A percentile compares a stretch with the other conserved stretches of the same genome.
phyloP scores from a whole-genome alignment of 2,797 vertebrate species.

The Enteromius argenteus region DNA sequence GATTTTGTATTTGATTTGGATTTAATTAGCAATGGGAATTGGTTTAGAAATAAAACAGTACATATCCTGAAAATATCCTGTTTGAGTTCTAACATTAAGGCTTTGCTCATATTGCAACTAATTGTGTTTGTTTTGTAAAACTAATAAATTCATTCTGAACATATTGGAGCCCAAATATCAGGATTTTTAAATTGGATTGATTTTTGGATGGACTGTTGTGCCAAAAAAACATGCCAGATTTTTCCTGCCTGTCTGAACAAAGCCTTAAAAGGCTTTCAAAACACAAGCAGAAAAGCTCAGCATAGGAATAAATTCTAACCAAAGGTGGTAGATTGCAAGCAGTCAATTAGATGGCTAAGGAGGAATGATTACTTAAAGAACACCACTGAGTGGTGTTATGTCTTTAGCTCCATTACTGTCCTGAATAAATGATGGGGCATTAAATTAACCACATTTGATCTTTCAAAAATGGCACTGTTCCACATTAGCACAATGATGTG shows the following conservation, averaged over 20 bases:
- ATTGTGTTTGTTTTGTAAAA: not conserved
- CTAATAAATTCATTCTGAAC: not conserved
- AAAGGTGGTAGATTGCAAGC: not conserved
- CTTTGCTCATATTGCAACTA: not conserved
- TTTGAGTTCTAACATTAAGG: not conserved
- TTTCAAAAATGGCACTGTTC: slow-evolving; percentile 17
- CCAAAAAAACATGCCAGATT: not conserved
- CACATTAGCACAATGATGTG: slow-evolving; percentile 23
- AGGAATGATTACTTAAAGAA: slow-evolving; percentile 38
- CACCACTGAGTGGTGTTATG: not conserved
- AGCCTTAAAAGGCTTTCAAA: not conserved
- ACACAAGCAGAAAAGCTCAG: not conserved
- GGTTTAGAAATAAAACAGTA: not conserved
- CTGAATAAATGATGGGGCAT: slow-evolving; percentile 42
- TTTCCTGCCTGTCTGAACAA: not conserved
- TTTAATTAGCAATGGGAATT: not conserved
- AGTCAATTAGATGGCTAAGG: not conserved
- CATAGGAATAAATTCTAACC: slow-evolving; percentile 8
- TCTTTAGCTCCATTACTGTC: slow-evolving; percentile 18
- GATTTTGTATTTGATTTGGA: not conserved
- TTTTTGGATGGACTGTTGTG: not conserved
- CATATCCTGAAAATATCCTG: not conserved
- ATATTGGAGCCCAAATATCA: not conserved
- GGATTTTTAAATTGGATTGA: not conserved
- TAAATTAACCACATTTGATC: slow-evolving; percentile 26